Conservation (phyloP, 2,113 vertebrate species). For the Narcine bancroftii region DNA sequence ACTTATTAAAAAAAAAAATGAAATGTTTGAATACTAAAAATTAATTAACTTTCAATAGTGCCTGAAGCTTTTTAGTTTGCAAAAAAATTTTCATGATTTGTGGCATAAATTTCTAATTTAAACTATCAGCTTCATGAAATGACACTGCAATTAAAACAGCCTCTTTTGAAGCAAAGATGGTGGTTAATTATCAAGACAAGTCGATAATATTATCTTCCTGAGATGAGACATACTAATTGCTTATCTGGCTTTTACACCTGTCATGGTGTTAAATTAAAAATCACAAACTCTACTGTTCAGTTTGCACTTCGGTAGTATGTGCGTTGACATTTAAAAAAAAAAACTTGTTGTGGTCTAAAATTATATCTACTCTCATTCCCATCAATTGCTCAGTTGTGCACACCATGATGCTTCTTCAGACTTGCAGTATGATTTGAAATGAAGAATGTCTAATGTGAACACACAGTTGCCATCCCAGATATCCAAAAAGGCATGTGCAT, state of each 20-base stretch:
- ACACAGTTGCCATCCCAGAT: no score
- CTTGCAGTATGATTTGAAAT: not conserved
- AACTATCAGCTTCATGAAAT: not conserved
- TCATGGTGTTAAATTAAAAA: not conserved
- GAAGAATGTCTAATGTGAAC: constrained; percentile 16
- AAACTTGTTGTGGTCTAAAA: not conserved
- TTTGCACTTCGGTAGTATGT: not conserved
- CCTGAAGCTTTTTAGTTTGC: not conserved
- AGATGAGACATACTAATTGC: not conserved
- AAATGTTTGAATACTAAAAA: not conserved
- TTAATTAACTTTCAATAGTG: not conserved
- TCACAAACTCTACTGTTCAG: not conserved
- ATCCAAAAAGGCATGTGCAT: not conserved
- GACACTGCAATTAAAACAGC: not conserved
- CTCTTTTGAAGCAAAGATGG: not conserved
- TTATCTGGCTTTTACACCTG: not conserved
- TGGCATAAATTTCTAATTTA: not conserved
- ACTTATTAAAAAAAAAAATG: not conserved
- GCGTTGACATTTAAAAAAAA: not conserved
- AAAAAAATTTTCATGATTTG: not conserved
- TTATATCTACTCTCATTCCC: not conserved
- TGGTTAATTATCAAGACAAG: not conserved
- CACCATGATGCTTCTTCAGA: not conserved
- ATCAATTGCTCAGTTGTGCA: not conserved
- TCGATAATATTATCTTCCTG: not conserved